Percentiles rank a stretch among this genome's conserved stretches.
phyloP scores from a whole-genome alignment of 2,113 vertebrate species.

The Cyanocitta stelleri region DNA sequence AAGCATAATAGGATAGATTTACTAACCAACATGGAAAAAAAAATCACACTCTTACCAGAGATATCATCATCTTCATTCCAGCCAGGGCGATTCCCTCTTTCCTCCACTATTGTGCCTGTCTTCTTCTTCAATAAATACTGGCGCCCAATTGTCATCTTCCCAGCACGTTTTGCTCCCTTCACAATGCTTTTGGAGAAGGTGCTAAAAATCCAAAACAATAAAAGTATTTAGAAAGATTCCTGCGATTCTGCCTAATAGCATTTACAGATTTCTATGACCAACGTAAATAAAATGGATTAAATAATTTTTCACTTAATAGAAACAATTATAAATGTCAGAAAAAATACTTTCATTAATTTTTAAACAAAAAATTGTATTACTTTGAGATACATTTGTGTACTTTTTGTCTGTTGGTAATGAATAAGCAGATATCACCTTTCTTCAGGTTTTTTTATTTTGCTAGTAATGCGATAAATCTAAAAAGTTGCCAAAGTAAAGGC shows the following conservation, averaged over 20 bases:
- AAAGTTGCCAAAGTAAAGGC: background rate
- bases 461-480: background rate
- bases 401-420: background rate
- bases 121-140: constrained; percentile 88
- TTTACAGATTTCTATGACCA: background rate
- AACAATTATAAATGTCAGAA: background rate
- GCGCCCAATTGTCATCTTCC: constrained; percentile 96
- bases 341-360: background rate
- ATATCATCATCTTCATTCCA: constrained; percentile 94
- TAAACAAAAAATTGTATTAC: background rate
- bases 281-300: accelerated
- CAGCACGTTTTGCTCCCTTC: constrained; percentile 94
- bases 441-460: background rate
- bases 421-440: background rate
- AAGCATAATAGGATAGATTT: background rate
- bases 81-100: constrained; percentile 81
- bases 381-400: background rate
- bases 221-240: background rate
- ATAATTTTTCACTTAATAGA: background rate
- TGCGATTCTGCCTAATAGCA: background rate
- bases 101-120: constrained; percentile 77
- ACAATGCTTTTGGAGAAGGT: constrained; percentile 96
- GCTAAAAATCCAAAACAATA: constrained; percentile 65
- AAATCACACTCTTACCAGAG: constrained; percentile 79
- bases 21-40: background rate